phyloP scores from a whole-genome alignment of 1,140 invertebrate genomes.

The Drosophila pectinifera region DNA sequence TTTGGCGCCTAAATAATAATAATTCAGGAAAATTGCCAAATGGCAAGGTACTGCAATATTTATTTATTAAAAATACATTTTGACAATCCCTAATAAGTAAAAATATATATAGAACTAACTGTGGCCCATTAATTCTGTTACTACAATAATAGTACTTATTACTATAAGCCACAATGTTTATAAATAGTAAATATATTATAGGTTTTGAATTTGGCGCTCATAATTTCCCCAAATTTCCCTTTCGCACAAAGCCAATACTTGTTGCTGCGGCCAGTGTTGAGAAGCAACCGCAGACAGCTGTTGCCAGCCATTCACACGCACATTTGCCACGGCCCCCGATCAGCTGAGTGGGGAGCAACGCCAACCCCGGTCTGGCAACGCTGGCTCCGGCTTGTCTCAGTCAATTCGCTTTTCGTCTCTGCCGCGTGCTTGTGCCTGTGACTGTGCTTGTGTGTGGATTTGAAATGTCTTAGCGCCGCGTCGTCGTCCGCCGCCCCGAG shows the following conservation, averaged over 20 bases:
- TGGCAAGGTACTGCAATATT: neutral
- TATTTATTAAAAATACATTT: neutral
- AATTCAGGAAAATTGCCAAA: no score
- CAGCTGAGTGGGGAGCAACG: slow-evolving; percentile 21
- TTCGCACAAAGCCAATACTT: slow-evolving; percentile 15
- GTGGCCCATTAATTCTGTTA: no score
- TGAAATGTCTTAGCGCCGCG: slow-evolving; percentile 40
- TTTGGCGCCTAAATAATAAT: neutral
- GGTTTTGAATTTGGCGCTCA: slow-evolving; percentile 8
- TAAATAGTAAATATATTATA: neutral
- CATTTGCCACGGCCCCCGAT: neutral
- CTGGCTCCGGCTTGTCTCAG: slow-evolving; percentile 9
- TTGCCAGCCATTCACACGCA: slow-evolving; percentile 11
- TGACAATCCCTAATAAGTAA: no score
- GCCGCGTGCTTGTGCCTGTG: slow-evolving; percentile 17
- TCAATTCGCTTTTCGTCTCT: slow-evolving; percentile 22
- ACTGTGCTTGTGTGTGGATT: slow-evolving; percentile 27
- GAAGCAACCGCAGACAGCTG: neutral
- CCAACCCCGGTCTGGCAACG: slow-evolving; percentile 6
- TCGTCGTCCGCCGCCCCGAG: neutral
- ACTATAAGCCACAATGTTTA: neutral
- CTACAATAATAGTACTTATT: no score
- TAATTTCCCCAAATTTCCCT: neutral
- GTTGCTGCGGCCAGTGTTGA: slow-evolving; percentile 33
- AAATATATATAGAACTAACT: neutral